A percentile compares a stretch with the other conserved stretches of the same genome.
Evolutionary conservation across 2,113 vertebrate genomes (phyloP).

Genomic region (Crotophaga sulcirostris): DNA sequence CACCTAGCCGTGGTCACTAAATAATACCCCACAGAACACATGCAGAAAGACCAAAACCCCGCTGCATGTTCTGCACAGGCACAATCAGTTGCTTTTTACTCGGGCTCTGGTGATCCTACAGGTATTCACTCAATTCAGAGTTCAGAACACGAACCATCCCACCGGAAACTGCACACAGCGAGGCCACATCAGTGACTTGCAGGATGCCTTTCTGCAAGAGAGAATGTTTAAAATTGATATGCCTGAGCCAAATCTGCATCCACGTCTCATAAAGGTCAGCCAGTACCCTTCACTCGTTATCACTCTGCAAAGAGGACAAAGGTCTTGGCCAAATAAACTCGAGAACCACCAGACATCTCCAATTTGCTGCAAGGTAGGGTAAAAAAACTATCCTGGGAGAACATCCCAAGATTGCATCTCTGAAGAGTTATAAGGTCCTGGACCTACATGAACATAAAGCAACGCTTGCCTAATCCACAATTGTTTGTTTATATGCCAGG

Average conservation of each 20-base stretch:
- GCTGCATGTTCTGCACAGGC: not conserved
- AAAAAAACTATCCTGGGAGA: not conserved
- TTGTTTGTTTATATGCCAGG: not conserved
- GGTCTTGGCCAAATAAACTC: not conserved
- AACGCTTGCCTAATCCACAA: not conserved
- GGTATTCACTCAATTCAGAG: not conserved
- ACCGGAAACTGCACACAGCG: not conserved
- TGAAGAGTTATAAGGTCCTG: not conserved
- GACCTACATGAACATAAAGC: not conserved
- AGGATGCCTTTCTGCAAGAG: not conserved
- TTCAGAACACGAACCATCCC: not conserved
- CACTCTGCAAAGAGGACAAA: not conserved
- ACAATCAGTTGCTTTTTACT: not conserved
- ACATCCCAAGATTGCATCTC: not conserved
- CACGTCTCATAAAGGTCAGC: not conserved
- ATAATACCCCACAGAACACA: fast-evolving
- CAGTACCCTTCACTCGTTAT: not conserved
- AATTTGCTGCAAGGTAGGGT: not conserved
- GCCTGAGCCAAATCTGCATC: not conserved
- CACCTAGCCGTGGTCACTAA: not conserved
- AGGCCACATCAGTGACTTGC: not conserved
- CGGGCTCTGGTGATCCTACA: not conserved
- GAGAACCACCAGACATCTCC: not conserved
- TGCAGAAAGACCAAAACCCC: not conserved
- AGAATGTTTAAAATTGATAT: not conserved